Conservation (phyloP, 2,797 vertebrate genomes). For the Euthynnus affinis region DNA sequence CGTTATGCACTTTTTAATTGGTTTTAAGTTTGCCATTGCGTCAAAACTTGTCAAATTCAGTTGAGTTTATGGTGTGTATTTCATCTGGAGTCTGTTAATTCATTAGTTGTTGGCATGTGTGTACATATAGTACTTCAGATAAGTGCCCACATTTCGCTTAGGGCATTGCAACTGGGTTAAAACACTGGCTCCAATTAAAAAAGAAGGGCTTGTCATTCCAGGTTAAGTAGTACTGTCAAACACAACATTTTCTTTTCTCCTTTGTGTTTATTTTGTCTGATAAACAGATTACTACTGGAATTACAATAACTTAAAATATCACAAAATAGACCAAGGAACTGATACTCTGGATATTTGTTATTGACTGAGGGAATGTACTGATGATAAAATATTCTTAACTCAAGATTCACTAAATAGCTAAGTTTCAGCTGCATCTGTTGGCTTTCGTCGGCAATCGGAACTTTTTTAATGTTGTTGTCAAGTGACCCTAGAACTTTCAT, state of each 20-base stretch:
- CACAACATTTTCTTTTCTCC: neutral
- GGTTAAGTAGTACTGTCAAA: slow-evolving; percentile 17
- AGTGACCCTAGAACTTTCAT: no score
- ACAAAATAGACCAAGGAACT: no score
- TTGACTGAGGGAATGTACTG: neutral
- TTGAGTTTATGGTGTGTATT: slow-evolving; percentile 28
- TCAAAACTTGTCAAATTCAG: slow-evolving; percentile 42
- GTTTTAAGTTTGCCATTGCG: slow-evolving; percentile 39
- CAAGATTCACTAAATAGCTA: no score
- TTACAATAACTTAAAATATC: neutral
- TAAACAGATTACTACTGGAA: neutral
- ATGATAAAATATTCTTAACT: no score
- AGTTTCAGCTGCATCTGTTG: no score
- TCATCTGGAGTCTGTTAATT: slow-evolving; percentile 41
- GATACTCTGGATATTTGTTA: neutral
- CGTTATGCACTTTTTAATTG: slow-evolving; percentile 69
- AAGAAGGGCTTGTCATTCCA: slow-evolving; percentile 28
- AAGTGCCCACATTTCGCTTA: slow-evolving; percentile 26
- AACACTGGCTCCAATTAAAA: slow-evolving; percentile 47
- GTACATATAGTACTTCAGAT: slow-evolving; percentile 41
- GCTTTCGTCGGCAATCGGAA: no score
- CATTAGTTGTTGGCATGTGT: slow-evolving; percentile 54
- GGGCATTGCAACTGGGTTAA: slow-evolving; percentile 43
- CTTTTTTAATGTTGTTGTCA: no score
- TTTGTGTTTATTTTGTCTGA: neutral